Base-by-base conservation (phyloP, 2,888 invertebrate genomes). In the Drosophila setosimentum region DNA sequence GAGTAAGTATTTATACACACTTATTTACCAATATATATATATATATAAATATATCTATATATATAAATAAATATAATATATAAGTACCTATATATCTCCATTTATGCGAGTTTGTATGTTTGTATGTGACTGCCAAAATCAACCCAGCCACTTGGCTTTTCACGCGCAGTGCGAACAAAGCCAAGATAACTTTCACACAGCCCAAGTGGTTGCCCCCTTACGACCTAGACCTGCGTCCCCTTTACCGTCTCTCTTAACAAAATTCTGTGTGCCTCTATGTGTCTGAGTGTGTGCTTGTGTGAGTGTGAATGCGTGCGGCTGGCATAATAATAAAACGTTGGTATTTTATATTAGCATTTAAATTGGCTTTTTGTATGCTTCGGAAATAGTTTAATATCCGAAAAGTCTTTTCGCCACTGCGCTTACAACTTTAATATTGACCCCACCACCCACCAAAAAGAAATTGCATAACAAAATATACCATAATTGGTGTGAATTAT, bases 381-480 rank as follows among this genome's bases (percentile, higher is more conserved):
- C 91, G 90, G 87, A 90, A 87, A 87, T 90, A 88, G 90, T 90
- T 90, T 90, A 89, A 87, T 87, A 87, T 87, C 90, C 90, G 90
- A 72, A 78, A 87, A 89, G 76, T 64, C 73, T 75, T 73, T 62
- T 69, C 29, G 50, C 13, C 48, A 30, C 59, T 42, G 60, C 61
- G 68, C 61, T 57, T 58, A 48, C 63, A 81, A 73, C 78, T 78
- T 78, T 78, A 81, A 80, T 66, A 76, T 48, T 63, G 54, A 32
- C 64, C 68, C 73, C 51, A 65, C 21, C 74, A 76, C 68, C 73
- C 51, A 65, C 21, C 74, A 76, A 86, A 78, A 61, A 54, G 24
- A n/a, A 37, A 37, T 37, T 83, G 74, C 72, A 89, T 73, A 80
- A 73, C 80, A 63, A 60, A 59, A 63, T 58, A n/a, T 45, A 32